Base-by-base conservation (phyloP, 2,113 vertebrate species). In the Cyprinus carpio region DNA sequence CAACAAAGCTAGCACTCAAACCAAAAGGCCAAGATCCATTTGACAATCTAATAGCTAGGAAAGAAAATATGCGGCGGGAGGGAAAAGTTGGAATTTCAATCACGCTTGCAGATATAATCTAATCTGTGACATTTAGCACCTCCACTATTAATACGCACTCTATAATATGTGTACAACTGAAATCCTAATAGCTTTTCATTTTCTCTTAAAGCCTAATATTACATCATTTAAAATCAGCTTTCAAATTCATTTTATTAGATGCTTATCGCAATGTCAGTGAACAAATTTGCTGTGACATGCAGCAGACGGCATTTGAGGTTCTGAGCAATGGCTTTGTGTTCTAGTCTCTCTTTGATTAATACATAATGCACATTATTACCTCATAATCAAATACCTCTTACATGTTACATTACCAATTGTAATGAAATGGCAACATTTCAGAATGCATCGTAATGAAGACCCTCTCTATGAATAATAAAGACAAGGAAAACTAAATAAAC, bases 1-100 rank as follows among this genome's bases (percentile, higher is more conserved):
- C 90, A 87, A 88, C 90, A 91, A 89, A 88, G 84, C 83, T 91
- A 89, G 37, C 85, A 85, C 90, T 90, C 91, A 86, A 89, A 90
- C 90, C 87, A 43, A 86, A 92, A 86, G 85, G 89, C 85, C 84
- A 83, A 90, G 90, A 89, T 91, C 89, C 88, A 84, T 87, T 88
- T 91, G 89, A 91, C 92, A 92, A 93, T 92, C 89, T 89, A 89
- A 84, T 85, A 85, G n/a, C 65, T 67, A 82, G 81, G 40, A 27
- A 40, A 43, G 75, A 29, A 67, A 69, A 27, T 51, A 69, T 40
- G 43, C 16, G 56, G 54, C 15, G 56, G 40, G 9, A 10, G 40
- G 9, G 10, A 2, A 10, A 0, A 46, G 9, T 23, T 10, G 6
- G 37, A 40, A 40, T 80, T 71, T 72, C 64, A 29, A 54, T 82